Conservation (phyloP, 1,140 invertebrate genomes). For the Brachystomella parvula region DNA sequence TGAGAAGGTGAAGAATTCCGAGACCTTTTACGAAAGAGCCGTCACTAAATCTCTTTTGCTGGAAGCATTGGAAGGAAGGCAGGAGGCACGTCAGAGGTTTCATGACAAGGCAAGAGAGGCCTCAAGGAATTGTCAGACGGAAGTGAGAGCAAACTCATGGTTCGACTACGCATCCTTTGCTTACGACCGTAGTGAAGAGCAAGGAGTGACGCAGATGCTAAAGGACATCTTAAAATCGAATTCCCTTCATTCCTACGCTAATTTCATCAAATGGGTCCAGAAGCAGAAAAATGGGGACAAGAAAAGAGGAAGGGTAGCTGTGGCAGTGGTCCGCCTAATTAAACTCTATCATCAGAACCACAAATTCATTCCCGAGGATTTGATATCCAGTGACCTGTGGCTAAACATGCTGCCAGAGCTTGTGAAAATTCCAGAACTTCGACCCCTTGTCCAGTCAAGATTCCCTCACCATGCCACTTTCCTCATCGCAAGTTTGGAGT, state of each 20-base stretch:
- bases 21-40: constrained; percentile 9
- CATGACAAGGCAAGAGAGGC: constrained; percentile 2
- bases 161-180: constrained; percentile 19
- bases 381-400: constrained; percentile 19
- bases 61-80: background rate
- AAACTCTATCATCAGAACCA: constrained; percentile 4
- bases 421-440: constrained; percentile 16
- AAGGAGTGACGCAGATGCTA: background rate
- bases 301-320: background rate
- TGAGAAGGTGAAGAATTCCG: constrained; percentile 14
- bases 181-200: background rate
- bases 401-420: constrained; percentile 27
- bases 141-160: constrained; percentile 13
- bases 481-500: constrained; percentile 19
- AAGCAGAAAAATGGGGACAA: background rate
- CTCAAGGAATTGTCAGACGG: background rate
- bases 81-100: background rate
- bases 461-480: constrained; percentile 27
- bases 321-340: constrained; percentile 14
- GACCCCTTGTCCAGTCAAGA: constrained; percentile 15
- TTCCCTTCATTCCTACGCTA: constrained; percentile 12
- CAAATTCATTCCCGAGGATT: constrained; percentile 10
- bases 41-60: background rate
- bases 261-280: constrained; percentile 15
- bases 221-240: background rate